These are phyloP conservation scores for Apogon hyalosoma DNA, from an alignment of 2,797 vertebrate species.

Conservation along the genomic window DNA sequence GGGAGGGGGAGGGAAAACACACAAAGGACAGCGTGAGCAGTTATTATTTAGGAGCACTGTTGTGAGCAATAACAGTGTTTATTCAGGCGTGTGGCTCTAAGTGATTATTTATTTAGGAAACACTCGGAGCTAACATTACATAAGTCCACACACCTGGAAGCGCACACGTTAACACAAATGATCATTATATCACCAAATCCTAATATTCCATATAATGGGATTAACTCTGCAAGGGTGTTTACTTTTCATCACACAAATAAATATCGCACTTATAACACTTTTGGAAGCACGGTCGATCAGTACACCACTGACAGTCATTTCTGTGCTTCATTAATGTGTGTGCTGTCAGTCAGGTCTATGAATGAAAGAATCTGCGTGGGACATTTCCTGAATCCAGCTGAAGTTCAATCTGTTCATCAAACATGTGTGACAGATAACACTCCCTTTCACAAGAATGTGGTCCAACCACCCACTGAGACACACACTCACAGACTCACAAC, in stretches of 20 bases:
- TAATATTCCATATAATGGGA: conserved; percentile 38
- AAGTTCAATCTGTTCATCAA: conserved; percentile 69
- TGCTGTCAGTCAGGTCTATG: conserved; percentile 50
- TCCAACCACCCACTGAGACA: conserved; percentile 63
- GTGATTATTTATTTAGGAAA: conserved; percentile 42
- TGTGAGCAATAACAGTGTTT: conserved; percentile 38
- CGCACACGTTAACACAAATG: conserved; percentile 11
- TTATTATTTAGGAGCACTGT: conserved; percentile 41
- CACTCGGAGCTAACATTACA: conserved; percentile 13
- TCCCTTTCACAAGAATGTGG: conserved; percentile 80
- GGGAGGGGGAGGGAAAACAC: conserved; percentile 6
- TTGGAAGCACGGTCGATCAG: too few species aligned
- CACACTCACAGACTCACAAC: conserved; percentile 15
- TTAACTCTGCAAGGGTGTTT: conserved; percentile 25
- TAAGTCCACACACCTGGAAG: conserved; percentile 9
- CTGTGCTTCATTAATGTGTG: not conserved
- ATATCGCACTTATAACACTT: not conserved
- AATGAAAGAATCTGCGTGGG: conserved; percentile 72
- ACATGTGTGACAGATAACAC: conserved; percentile 71
- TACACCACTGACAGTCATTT: too few species aligned
- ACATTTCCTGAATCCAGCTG: conserved; percentile 61
- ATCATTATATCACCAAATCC: conserved; percentile 49
- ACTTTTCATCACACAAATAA: conserved; percentile 21
- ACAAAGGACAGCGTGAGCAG: conserved; percentile 15
- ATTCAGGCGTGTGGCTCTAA: conserved; percentile 27